Evolutionary conservation across 2,113 vertebrate genomes (phyloP), one percentile per base, ranked within the genome.

Genomic region (Elachura formosa): DNA sequence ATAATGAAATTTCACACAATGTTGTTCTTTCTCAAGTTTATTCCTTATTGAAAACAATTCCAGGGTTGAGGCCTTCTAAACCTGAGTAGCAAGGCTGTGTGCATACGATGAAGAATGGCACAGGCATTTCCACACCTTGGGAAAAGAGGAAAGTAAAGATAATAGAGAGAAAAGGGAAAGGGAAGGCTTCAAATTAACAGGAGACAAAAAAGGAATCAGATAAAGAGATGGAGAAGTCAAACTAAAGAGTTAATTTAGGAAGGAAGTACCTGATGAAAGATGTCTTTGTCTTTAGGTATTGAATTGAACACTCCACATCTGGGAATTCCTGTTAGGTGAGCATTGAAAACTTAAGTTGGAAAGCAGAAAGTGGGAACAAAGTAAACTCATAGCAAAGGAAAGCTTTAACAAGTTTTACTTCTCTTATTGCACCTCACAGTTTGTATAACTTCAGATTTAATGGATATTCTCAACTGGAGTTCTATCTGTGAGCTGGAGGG

Each of bases 381-480:
- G 63, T 55, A 14, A 89, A 84, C 24, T 91, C 58, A 3, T 45
- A 12, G 7, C 40, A 55, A 88, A 95, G 74, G 36, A 87, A 81
- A 17, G 15, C 23, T 91, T 95, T 94, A 92, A 87, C 72, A 86
- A 82, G 68, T 87, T 96, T 74, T 88, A 24, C 71, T 95, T 92
- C 77, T 82, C 9, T 12, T 84, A 12, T 33, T 95, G 90, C 71
- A 86, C 82, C 86, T 93, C 64, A 2, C 91, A 94, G 88, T 83
- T 82, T 90, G 34, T 76, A 31, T 82, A 89, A 92, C 80, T 92
- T 90, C 62, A 54, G 86, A 83, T 95, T 93, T 97, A 97, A 97
- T 93, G 94, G 94, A 86, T 95, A 90, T 94, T 97, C 95, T 95
- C 90, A 64, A 96, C 96, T 97, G 94, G 95, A 97, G 90, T 17